Conservation (phyloP, 2,888 invertebrate species). For the Galerucella pusilla region DNA sequence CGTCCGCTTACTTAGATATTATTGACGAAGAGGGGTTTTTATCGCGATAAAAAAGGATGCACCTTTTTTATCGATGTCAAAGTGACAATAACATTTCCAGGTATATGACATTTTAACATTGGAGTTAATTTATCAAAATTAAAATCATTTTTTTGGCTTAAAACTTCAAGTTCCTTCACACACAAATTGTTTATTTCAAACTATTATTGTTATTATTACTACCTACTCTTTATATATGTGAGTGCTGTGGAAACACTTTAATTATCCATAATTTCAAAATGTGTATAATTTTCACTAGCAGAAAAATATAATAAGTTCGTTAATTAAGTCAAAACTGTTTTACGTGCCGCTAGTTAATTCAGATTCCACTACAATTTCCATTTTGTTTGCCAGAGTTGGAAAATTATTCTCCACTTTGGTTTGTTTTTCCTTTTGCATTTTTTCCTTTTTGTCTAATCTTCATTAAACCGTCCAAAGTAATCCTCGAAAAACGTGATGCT, state of each 20-base stretch:
- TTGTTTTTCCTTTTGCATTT: constrained; percentile 20
- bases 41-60: too few relatives aligned
- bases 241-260: too few relatives aligned
- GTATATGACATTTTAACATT: too few relatives aligned
- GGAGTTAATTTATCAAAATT: not conserved
- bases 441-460: constrained; percentile 19
- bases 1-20: too few relatives aligned
- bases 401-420: constrained; percentile 35
- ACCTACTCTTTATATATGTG: too few relatives aligned
- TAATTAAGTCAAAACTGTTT: constrained; percentile 32
- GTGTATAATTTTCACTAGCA: constrained; percentile 3
- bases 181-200: too few relatives aligned
- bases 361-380: constrained; percentile 34
- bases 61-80: too few relatives aligned
- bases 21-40: too few relatives aligned
- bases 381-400: constrained; percentile 36
- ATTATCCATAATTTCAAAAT: not conserved
- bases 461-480: constrained; percentile 26
- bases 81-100: too few relatives aligned
- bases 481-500: constrained; percentile 7
- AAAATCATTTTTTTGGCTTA: not conserved
- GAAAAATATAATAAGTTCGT: constrained; percentile 10
- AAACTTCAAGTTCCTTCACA: too few relatives aligned
- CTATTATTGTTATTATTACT: too few relatives aligned
- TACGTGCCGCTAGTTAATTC: constrained; percentile 28